Conservation (phyloP, 2,797 vertebrate genomes). For the Pteronotus mesoamericanus region DNA sequence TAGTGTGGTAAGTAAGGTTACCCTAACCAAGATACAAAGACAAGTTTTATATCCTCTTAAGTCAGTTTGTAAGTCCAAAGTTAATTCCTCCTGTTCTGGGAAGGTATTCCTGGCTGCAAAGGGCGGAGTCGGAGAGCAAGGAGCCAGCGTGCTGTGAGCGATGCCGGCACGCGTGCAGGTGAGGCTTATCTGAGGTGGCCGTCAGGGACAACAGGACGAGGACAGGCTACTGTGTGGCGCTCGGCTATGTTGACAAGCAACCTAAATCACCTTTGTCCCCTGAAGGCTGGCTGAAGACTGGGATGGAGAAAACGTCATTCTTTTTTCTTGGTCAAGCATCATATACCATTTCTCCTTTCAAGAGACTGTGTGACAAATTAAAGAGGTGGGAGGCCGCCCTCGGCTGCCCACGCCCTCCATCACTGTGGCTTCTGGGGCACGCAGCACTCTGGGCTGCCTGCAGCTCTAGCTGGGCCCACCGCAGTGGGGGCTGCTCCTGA, state of each 20-base stretch:
- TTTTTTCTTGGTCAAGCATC: background rate
- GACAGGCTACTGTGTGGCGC: rapidly evolving
- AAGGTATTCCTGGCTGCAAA: background rate
- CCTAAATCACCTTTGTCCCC: background rate
- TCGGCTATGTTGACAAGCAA: background rate
- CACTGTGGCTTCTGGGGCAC: background rate
- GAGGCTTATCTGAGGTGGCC: no score
- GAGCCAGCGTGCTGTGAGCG: background rate
- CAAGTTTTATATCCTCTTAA: background rate
- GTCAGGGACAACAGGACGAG: rapidly evolving
- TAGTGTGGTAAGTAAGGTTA: background rate
- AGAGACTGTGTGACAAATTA: background rate
- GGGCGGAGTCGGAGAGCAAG: background rate
- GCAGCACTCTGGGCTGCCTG: background rate
- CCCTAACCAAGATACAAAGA: background rate
- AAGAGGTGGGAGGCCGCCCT: background rate
- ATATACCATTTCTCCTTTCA: background rate
- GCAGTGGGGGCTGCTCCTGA: background rate
- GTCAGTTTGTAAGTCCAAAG: background rate
- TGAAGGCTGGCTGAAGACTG: background rate
- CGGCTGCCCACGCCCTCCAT: rapidly evolving
- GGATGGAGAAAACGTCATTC: background rate
- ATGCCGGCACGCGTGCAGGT: rapidly evolving
- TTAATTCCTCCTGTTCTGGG: background rate
- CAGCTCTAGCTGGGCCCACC: no score